phyloP scores from a whole-genome alignment of 2,797 vertebrate genomes.

The Bradypodion pumilum region DNA sequence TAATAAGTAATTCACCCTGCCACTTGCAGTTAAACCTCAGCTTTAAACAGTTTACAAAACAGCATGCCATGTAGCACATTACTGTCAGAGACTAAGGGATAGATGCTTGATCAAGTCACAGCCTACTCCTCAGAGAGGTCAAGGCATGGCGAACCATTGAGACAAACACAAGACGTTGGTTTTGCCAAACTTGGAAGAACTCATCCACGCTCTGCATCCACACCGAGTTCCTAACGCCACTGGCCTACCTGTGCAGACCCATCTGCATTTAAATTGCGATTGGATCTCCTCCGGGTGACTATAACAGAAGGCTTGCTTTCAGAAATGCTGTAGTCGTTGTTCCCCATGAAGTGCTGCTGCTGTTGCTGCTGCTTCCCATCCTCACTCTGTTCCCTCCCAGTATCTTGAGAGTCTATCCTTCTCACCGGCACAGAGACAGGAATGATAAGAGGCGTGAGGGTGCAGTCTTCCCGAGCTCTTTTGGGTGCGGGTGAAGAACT shows the following conservation, averaged over 20 bases:
- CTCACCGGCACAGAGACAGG: constrained; percentile 95
- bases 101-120: too few species aligned
- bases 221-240: not conserved
- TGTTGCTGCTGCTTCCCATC: constrained; percentile 65
- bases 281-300: constrained; percentile 89
- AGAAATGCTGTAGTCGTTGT: constrained; percentile 73
- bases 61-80: not conserved
- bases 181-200: not conserved
- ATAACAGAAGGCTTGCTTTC: constrained; percentile 93
- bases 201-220: not conserved
- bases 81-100: too few species aligned
- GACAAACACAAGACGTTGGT: not conserved
- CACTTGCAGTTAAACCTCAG: not conserved
- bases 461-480: constrained; percentile 83
- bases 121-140: not conserved
- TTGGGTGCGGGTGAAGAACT: constrained; percentile 77
- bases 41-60: not conserved
- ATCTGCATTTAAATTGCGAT: constrained; percentile 83
- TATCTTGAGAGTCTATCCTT: constrained; percentile 77
- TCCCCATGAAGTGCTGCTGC: constrained; percentile 66
- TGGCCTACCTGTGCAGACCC: constrained; percentile 82
- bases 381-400: constrained; percentile 75
- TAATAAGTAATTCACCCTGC: not conserved
- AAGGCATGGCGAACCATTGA: not conserved
- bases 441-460: constrained; percentile 91